Evolutionary conservation across 2,797 vertebrate genomes (phyloP).

Genomic region (Pseudopleuronectes americanus): DNA sequence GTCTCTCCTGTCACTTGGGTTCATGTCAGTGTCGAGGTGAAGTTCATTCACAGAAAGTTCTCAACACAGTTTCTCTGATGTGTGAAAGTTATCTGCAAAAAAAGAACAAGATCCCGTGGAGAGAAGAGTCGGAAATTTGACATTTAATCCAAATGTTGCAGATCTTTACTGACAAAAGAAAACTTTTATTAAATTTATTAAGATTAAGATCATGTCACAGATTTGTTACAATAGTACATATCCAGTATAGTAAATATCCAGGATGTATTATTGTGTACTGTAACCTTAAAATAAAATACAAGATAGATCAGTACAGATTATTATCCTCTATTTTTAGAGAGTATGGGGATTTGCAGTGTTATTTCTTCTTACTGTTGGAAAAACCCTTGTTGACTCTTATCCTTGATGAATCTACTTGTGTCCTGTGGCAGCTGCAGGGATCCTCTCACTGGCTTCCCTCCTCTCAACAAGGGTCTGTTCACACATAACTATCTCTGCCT

Average conservation of each 20-base stretch:
- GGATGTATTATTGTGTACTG: not conserved
- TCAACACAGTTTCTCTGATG: not conserved
- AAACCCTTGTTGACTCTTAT: not conserved
- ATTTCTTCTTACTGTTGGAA: not conserved
- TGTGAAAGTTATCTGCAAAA: not conserved
- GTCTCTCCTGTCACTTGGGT: slow-evolving; percentile 9
- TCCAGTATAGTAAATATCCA: too few species aligned
- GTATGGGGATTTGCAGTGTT: not conserved
- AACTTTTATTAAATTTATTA: too few species aligned
- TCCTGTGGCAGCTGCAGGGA: not conserved
- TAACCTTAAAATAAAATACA: not conserved
- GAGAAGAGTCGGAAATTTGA: too few species aligned
- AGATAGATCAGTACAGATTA: too few species aligned
- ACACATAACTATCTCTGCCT: too few species aligned
- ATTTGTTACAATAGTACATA: too few species aligned
- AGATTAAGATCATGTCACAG: too few species aligned
- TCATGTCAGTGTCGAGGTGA: slow-evolving; percentile 9
- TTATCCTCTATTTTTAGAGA: too few species aligned
- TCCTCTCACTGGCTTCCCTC: not conserved
- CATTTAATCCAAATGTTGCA: not conserved
- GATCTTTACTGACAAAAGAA: not conserved
- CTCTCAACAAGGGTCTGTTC: too few species aligned
- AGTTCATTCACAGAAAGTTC: not conserved
- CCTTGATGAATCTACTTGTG: not conserved
- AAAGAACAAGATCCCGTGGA: not conserved